Base-by-base conservation (phyloP, 2,113 vertebrate genomes). In the Poeciliopsis retropinna region DNA sequence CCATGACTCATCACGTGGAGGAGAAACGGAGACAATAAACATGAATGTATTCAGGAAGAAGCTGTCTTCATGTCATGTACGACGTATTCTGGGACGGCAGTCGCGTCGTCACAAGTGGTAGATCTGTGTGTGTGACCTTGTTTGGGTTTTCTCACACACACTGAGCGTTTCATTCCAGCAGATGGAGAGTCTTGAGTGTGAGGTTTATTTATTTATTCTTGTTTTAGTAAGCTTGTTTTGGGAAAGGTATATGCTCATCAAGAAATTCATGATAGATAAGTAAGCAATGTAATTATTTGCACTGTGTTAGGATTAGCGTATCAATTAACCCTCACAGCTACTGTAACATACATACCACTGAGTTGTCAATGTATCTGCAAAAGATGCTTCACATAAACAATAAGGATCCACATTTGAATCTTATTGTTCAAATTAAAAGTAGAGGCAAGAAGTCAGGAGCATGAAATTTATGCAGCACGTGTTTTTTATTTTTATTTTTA, bases 1-100 rank as follows among this genome's bases (percentile, higher is more conserved):
- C 73, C n/a, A 3, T 88, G 86, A 91, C 69, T 89, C 90, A 88
- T 69, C 25, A 14, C 30, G 51, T 62, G 27, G 41, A 82, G 61
- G 70, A 54, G 61, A 67, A 51, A 67, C 30, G 44, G 64, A 77
- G 61, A 82, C 64, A 41, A 71, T 32, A 34, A 67, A 78, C 69
- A 80, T 64, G 57, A 64, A 85, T 27, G 31, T 65, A 82, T 81
- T 76, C 70, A 61, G 79, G 69, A 19, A 75, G 67, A 54, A 70
- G 12, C 41, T 64, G 15, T 63, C 68, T 31, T 27, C 79, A 28
- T 82, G 15, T 60, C 27, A 37, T 3, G 34, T 12, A 2, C 34
- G 34, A 37, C 64, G 13, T 74, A 68, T 71, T 60, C 19, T 75
- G 54, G 54, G 28, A 68, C 47, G 62, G 5, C 44, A 19, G 32